Evolutionary conservation across 1,140 invertebrate genomes (phyloP), one percentile per base, ranked within the genome.

Genomic region (Chlorops oryzae): DNA sequence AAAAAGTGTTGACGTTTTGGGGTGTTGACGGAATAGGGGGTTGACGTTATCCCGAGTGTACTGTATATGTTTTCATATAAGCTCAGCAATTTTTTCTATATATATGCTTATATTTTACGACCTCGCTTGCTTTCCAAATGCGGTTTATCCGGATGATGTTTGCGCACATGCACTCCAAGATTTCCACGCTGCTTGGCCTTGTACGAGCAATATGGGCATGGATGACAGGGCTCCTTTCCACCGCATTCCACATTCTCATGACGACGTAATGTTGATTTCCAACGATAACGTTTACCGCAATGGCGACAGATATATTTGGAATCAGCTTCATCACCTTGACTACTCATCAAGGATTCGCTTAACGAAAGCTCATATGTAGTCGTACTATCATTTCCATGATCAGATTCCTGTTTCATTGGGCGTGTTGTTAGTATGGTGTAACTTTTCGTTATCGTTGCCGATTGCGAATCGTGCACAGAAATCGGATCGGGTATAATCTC

Each of bases 191-290:
- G 86, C 59, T 88, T 85, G 22, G 86, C 85, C 54, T 80, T 81
- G 74, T 88, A 88, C 2, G 82, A 79, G 70, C 88, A 90, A 59
- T 87, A 80, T 2, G 87, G 86, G 56, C 88, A 90, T 22, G 86
- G 83, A 70, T 89, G 88, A 38, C 84, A 80, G 1, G 85, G 86
- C 51, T 86, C 83, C 65, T 90, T 88, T 46, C 87, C 87, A n/a
- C 88, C 87, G 70, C 88, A 92, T 70, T 90, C 88, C 52, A 90
- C 87, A 70, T 83, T 85, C 65, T 89, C 86, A 72, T 92, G 88
- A 6, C 86, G 78, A 0, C 85, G 77, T 77, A 88, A 77, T 46
- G 86, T 88, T 13, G 85, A 87, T 65, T 88, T 88, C 86, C 86
- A 88, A 57, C 86, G 77, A 64, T 89, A 89, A 21, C 82, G 78